Evolutionary conservation across 2,888 invertebrate species (phyloP), one percentile per base, ranked within the genome.

Genomic region (Drosophila multiciliata): DNA sequence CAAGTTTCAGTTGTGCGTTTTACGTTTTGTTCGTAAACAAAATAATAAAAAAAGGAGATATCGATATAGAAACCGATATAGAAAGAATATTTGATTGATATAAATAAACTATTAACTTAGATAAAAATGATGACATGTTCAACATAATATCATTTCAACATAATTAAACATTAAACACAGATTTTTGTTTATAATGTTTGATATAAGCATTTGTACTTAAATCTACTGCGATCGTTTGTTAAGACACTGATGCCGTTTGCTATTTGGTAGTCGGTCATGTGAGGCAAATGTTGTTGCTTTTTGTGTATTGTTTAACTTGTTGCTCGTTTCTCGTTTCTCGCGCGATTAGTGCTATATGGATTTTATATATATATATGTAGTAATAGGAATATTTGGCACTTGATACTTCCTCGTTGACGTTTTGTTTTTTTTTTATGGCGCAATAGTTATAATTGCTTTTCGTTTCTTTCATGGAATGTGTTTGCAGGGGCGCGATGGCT

Each of bases 401-500:
- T 73, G 82, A 65, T 65, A 57, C 67, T 57, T 67, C 40, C 67
- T 66, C 50, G 57, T 67, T 67, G 66, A 80, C 49, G 49, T 38
- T 72, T 75, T 45, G 6, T 29, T 26, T 26, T 3, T 26, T 29
- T 29, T 29, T 29, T 80, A 83, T 82, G 82, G 76, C 87, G 69
- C 78, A 66, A 60, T 79, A 58, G n/a, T 35, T 40, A 29, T 35
- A 48, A 50, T 29, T 33, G 23, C 23, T 29, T 6, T 52, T 32
- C 53, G 50, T 45, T 15, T 33, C 36, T 70, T 75, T 91, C 59
- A 92, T 92, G 92, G 92, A 92, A 92, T 92, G 92, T 92, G 88
- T 91, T 92, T 93, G 75, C 92, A 92, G 82, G 93, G 93, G 80
- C 93, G 91, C 66, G 91, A 91, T 77, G 93, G 93, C 82, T 93